Evolutionary conservation across 2,797 vertebrate genomes (phyloP).

Genomic region (Poeciliopsis infans): DNA sequence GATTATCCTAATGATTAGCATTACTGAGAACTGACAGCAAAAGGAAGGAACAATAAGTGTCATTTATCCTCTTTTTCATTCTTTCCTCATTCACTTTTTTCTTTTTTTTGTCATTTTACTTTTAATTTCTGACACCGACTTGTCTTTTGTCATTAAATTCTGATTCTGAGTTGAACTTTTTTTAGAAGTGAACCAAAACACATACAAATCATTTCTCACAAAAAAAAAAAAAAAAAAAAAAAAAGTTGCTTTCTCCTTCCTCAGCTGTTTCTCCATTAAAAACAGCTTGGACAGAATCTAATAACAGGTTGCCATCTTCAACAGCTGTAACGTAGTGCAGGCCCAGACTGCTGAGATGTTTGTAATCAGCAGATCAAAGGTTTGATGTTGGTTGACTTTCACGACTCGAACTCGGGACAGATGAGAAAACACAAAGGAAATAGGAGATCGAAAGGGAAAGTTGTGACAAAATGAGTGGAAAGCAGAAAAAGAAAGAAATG

Average conservation of each 20-base stretch:
- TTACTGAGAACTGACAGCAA: constrained; percentile 83
- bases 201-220: not conserved
- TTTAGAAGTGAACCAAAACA: not conserved
- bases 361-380: constrained; percentile 53
- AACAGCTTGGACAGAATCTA: constrained; percentile 29
- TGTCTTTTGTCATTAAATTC: constrained; percentile 28
- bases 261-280: constrained; percentile 16
- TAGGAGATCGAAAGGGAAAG: not conserved
- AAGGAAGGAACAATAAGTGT: constrained; percentile 78
- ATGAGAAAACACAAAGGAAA: not conserved
- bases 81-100: constrained; percentile 61
- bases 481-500: not conserved
- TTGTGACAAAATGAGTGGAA: constrained; percentile 1
- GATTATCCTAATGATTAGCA: constrained; percentile 84
- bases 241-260: constrained; percentile 14
- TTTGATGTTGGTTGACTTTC: constrained; percentile 13
- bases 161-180: not conserved
- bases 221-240: not conserved
- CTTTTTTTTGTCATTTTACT: constrained; percentile 52
- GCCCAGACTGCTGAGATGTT: constrained; percentile 25
- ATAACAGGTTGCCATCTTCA: constrained; percentile 36
- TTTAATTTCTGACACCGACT: constrained; percentile 61
- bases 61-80: constrained; percentile 77
- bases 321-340: constrained; percentile 25
- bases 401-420: not conserved